These are phyloP conservation scores for Cnemophilus loriae DNA, from an alignment of 2,113 vertebrate genomes.

Conservation along the genomic window DNA sequence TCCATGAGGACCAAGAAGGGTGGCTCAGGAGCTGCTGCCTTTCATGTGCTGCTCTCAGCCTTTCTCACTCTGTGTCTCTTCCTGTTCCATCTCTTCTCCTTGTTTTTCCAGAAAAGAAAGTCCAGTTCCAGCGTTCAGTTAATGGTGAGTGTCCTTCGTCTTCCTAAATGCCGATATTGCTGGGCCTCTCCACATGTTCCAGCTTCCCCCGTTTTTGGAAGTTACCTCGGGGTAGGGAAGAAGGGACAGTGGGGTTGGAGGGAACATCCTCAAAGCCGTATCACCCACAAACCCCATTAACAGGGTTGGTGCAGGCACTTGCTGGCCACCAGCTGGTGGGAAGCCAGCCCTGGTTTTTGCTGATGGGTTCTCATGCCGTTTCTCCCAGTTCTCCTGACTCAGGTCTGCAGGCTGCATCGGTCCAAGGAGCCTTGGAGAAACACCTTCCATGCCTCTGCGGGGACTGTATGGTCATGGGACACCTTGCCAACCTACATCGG, in stretches of 20 bases:
- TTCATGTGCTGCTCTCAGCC: conserved; percentile 69
- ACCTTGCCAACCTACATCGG: conserved; percentile 63
- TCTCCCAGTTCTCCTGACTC: conserved; percentile 67
- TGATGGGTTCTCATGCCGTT: conserved; percentile 69
- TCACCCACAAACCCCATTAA: conserved; percentile 61
- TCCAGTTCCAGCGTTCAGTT: conserved; percentile 92
- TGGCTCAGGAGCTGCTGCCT: conserved; percentile 62
- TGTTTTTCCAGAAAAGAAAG: conserved; percentile 95
- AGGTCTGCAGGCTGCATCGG: conserved; percentile 65
- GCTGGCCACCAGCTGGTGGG: conserved; percentile 52
- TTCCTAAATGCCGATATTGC: conserved; percentile 75
- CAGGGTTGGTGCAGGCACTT: conserved; percentile 61
- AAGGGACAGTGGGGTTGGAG: conserved; percentile 70
- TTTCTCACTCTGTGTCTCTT: conserved; percentile 80
- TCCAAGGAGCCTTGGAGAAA: conserved; percentile 69
- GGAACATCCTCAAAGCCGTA: conserved; percentile 66
- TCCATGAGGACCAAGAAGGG: conserved; percentile 17
- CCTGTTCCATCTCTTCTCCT: conserved; percentile 89
- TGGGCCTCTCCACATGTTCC: conserved; percentile 70
- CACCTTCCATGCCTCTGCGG: conserved; percentile 68
- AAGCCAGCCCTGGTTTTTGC: conserved; percentile 57
- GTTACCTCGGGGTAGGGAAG: conserved; percentile 70
- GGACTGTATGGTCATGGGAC: conserved; percentile 66
- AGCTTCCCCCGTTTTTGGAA: conserved; percentile 70
- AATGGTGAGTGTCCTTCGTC: conserved; percentile 89